Evolutionary conservation across 2,113 vertebrate species (phyloP).

Genomic region (Callopanchax toddi): DNA sequence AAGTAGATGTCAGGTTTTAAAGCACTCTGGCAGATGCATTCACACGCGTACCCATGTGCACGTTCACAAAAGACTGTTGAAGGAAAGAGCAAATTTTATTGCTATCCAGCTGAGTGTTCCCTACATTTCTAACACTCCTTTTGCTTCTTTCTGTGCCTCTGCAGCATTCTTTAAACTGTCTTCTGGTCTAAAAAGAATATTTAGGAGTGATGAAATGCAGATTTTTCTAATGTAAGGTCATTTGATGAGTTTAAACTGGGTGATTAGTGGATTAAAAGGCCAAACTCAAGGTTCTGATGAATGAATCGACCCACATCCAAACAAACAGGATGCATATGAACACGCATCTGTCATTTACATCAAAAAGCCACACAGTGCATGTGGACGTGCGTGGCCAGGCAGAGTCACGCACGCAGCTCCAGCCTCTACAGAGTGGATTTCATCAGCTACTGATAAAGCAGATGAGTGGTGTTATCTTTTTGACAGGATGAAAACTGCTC

Average conservation of each 20-base stretch:
- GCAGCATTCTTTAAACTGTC: constrained; percentile 5
- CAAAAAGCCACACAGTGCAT: not conserved
- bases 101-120: constrained; percentile 41
- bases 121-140: constrained; percentile 27
- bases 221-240: constrained; percentile 65
- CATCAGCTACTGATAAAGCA: constrained; percentile 90
- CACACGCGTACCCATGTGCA: not conserved
- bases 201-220: constrained; percentile 66
- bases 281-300: constrained; percentile 23
- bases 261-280: constrained; percentile 46
- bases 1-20: constrained; percentile 45
- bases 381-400: constrained; percentile 5
- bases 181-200: constrained; percentile 44
- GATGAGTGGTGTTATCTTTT: constrained; percentile 90
- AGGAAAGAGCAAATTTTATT: constrained; percentile 38
- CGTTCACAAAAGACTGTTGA: constrained; percentile 5
- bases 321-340: not conserved
- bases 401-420: constrained; percentile 49
- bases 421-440: constrained; percentile 79
- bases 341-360: constrained; percentile 1
- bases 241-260: constrained; percentile 61
- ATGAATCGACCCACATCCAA: constrained; percentile 8
- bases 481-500: constrained; percentile 65
- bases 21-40: constrained; percentile 21
- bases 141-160: constrained; percentile 33